Conservation (phyloP, 2,888 invertebrate species). For the Glyphotaelius pellucidus region DNA sequence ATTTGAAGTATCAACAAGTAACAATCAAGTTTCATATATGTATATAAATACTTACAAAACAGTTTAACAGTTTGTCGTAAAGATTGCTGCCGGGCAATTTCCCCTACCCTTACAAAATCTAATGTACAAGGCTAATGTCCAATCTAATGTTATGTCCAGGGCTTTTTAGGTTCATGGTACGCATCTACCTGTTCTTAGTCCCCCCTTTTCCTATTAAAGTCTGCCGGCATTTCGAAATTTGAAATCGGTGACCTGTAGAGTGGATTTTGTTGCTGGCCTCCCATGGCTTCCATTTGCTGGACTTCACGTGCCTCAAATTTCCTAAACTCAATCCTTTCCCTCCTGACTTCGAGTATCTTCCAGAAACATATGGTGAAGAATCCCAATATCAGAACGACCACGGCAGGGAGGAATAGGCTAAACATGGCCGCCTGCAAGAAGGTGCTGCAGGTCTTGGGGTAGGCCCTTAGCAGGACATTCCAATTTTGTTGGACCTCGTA, state of each 20-base stretch:
- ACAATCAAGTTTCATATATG: no score
- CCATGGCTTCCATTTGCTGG: constrained; percentile 72
- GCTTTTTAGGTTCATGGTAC: no score
- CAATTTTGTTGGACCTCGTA: constrained; percentile 60
- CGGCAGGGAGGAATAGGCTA: background rate
- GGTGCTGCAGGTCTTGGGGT: constrained; percentile 45
- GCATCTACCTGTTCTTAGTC: background rate
- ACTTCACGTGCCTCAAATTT: constrained; percentile 75
- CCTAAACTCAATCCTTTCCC: constrained; percentile 77
- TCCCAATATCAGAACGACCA: constrained; percentile 74
- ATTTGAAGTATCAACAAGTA: no score
- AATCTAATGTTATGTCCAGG: no score
- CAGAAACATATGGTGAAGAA: constrained; percentile 72
- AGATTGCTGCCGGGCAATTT: no score
- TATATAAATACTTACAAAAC: no score
- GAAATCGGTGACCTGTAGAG: constrained; percentile 81
- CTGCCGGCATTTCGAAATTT: constrained; percentile 77
- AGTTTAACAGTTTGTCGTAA: no score
- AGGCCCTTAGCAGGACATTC: constrained; percentile 56
- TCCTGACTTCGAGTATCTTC: constrained; percentile 73
- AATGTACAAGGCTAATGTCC: no score
- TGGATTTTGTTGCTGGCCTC: constrained; percentile 75
- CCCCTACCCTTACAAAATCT: no score
- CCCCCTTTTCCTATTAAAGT: constrained; percentile 43
- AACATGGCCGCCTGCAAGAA: background rate